Percentiles rank a stretch among this genome's conserved stretches.
Conservation (phyloP, 2,113 vertebrate genomes). For the Bothrops jararaca region DNA sequence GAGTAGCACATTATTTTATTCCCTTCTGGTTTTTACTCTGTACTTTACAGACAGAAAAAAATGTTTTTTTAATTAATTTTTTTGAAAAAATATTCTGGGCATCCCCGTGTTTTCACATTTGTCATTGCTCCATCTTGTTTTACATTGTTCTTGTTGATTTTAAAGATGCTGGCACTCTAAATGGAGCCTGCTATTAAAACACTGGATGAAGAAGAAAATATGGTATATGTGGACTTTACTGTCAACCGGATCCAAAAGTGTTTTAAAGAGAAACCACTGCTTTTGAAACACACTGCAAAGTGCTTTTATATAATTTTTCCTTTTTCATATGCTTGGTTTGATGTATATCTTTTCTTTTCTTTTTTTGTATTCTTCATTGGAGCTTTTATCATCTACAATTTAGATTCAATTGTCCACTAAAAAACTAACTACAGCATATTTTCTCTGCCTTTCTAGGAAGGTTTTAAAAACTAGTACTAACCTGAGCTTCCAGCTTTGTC, state of each 20-base stretch:
- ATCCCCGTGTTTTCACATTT: too few species aligned
- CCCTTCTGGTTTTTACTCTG: background rate
- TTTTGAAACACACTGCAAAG: too few species aligned
- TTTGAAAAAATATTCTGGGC: background rate
- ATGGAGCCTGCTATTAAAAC: too few species aligned
- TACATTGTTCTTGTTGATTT: too few species aligned
- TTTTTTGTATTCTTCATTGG: background rate
- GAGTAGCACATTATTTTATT: background rate
- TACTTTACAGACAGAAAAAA: background rate
- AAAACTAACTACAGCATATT: conserved; percentile 6
- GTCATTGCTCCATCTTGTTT: too few species aligned
- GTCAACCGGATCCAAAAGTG: background rate
- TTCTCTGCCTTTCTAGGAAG: background rate
- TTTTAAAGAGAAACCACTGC: too few species aligned
- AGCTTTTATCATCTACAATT: background rate
- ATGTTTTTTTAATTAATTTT: background rate
- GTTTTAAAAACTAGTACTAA: conserved; percentile 29
- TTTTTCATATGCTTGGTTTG: too few species aligned
- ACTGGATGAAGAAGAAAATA: too few species aligned
- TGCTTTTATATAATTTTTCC: too few species aligned
- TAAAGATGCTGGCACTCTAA: too few species aligned
- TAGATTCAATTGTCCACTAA: background rate
- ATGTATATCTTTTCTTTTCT: background rate
- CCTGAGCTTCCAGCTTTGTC: conserved; percentile 98
- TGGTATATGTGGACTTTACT: background rate